Percentiles rank a stretch among this genome's conserved stretches.
Evolutionary conservation across 2,113 vertebrate species (phyloP).

Genomic region (Pterophyllum scalare): DNA sequence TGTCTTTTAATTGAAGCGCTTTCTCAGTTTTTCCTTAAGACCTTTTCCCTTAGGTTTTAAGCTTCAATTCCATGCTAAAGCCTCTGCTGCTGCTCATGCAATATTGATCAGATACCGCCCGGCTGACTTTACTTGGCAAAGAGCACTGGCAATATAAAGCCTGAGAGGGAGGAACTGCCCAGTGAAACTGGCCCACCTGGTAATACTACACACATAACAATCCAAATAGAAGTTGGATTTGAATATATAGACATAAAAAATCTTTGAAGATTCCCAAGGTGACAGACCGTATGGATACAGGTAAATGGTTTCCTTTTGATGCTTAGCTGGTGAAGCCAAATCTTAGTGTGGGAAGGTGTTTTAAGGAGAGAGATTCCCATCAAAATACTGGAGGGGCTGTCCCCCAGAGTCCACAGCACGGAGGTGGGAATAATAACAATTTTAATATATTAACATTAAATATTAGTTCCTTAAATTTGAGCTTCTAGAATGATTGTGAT

Average conservation of each 20-base stretch:
- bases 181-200: no score
- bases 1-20: background rate
- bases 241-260: no score
- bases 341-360: no score
- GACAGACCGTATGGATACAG: background rate
- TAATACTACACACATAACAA: background rate
- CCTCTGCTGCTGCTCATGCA: background rate
- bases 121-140: background rate
- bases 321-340: background rate
- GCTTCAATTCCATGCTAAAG: background rate
- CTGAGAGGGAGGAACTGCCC: no score
- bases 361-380: no score
- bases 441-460: no score
- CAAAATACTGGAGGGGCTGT: no score
- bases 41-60: background rate
- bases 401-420: background rate
- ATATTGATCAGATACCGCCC: background rate
- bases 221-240: background rate
- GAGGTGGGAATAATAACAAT: background rate
- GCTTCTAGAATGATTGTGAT: background rate
- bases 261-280: no score
- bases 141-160: background rate
- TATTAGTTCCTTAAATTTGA: no score
- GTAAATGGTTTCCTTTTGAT: background rate
- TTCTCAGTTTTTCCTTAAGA: background rate